phyloP scores from a whole-genome alignment of 2,888 invertebrate species.

The Eilema caniola region DNA sequence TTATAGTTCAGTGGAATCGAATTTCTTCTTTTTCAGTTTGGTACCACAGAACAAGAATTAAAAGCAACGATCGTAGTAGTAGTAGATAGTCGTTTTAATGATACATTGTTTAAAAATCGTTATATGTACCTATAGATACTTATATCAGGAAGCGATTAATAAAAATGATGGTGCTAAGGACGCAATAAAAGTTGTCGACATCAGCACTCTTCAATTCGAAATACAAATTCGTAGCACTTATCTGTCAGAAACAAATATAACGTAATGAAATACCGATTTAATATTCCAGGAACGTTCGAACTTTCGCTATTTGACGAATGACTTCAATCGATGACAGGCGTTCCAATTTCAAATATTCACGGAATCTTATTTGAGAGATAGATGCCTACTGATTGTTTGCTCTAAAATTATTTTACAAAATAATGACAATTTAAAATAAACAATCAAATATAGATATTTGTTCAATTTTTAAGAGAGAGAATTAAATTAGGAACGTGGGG shows the following conservation, averaged over 20 bases:
- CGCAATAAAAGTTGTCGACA: background rate
- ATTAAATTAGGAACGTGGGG: background rate
- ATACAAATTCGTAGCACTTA: slow-evolving; percentile 48
- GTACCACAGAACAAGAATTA: background rate
- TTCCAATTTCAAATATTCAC: slow-evolving; percentile 19
- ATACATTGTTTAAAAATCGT: too few relatives aligned
- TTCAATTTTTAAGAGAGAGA: background rate
- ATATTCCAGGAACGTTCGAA: slow-evolving; percentile 17
- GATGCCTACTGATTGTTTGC: slow-evolving; percentile 11
- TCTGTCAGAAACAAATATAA: slow-evolving; percentile 25
- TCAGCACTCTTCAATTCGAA: slow-evolving; percentile 20
- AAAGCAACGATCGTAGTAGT: background rate
- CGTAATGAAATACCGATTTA: slow-evolving; percentile 20
- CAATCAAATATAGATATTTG: background rate
- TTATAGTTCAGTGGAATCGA: background rate
- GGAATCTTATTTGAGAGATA: background rate
- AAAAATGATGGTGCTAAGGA: background rate
- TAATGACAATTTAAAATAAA: background rate
- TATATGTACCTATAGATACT: too few relatives aligned
- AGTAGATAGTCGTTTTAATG: background rate
- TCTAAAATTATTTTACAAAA: background rate
- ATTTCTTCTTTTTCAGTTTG: background rate
- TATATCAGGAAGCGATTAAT: background rate
- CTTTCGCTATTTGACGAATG: slow-evolving; percentile 19
- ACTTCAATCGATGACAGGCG: slow-evolving; percentile 17